Evolutionary conservation across 2,888 invertebrate genomes (phyloP).

Genomic region (Cinara cedri): DNA sequence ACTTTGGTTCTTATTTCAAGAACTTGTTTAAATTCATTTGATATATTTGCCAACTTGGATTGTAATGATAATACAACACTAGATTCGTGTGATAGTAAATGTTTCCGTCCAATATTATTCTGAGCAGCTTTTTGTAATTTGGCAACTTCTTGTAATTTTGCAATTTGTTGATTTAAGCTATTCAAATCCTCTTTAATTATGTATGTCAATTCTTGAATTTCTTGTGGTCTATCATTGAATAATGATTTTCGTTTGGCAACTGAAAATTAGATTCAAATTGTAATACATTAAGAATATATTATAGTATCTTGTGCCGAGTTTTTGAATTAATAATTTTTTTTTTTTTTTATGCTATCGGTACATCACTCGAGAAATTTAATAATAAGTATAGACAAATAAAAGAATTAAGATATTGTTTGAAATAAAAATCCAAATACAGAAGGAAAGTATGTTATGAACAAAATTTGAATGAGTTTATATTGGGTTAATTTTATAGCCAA

Average conservation of each 20-base stretch:
- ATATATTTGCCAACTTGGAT: slow-evolving; percentile 95
- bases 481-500: too few relatives aligned
- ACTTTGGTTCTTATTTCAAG: slow-evolving; percentile 95
- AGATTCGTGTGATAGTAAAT: slow-evolving; percentile 89
- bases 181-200: slow-evolving; percentile 96
- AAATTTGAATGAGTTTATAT: too few relatives aligned
- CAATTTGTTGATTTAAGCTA: slow-evolving; percentile 95
- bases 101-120: slow-evolving; percentile 68
- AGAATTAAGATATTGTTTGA: too few relatives aligned
- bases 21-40: slow-evolving; percentile 96
- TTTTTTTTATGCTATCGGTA: too few relatives aligned
- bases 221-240: slow-evolving; percentile 93
- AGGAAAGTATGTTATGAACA: too few relatives aligned
- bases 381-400: too few relatives aligned
- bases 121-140: slow-evolving; percentile 70
- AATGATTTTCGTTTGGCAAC: slow-evolving; percentile 98
- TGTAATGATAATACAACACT: slow-evolving; percentile 91
- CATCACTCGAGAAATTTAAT: too few relatives aligned
- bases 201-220: slow-evolving; percentile 96
- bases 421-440: too few relatives aligned
- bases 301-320: too few relatives aligned
- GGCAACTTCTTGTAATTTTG: slow-evolving; percentile 83
- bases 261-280: slow-evolving; percentile 63
- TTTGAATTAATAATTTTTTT: not conserved
- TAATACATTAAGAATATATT: not conserved